These are phyloP conservation scores for Fissipunctia ypsillon DNA, from an alignment of 2,888 invertebrate species.

Conservation along the genomic window DNA sequence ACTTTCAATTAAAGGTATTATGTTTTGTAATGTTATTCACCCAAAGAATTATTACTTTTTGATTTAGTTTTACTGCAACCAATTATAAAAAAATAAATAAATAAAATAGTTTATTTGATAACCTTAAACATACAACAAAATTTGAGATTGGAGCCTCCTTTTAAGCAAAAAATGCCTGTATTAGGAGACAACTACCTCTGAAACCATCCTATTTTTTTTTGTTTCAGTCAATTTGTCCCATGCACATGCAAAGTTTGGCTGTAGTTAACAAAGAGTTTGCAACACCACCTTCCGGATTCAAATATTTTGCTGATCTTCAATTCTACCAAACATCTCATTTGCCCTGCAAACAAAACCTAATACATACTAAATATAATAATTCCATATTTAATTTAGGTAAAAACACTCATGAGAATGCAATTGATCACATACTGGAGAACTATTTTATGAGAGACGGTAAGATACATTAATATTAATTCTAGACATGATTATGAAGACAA, in stretches of 20 bases:
- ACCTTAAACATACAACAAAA: too few species aligned
- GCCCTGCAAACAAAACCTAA: slow-evolving; percentile 84
- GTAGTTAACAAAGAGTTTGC: slow-evolving; percentile 85
- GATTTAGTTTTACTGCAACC: background rate
- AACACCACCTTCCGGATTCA: slow-evolving; percentile 79
- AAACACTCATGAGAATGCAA: slow-evolving; percentile 81
- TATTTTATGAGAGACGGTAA: slow-evolving; percentile 92
- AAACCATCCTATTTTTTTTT: slow-evolving; percentile 6
- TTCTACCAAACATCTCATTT: slow-evolving; percentile 87
- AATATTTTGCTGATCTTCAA: slow-evolving; percentile 85
- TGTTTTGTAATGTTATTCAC: background rate
- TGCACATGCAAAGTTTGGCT: slow-evolving; percentile 90
- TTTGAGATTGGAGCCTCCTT: too few species aligned
- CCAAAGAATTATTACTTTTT: background rate
- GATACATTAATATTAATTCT: slow-evolving; percentile 2
- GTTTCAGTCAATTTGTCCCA: slow-evolving; percentile 88
- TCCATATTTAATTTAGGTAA: slow-evolving; percentile 87
- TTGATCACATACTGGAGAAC: slow-evolving; percentile 89
- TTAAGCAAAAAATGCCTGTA: too few species aligned
- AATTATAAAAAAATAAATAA: too few species aligned
- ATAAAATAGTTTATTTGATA: too few species aligned
- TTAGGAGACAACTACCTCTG: background rate
- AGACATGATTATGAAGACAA: background rate
- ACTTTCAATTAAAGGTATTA: slow-evolving; percentile 91
- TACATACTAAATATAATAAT: slow-evolving; percentile 90